phyloP scores from a whole-genome alignment of 1,140 invertebrate genomes.

The Tetranychus cinnabarinus region DNA sequence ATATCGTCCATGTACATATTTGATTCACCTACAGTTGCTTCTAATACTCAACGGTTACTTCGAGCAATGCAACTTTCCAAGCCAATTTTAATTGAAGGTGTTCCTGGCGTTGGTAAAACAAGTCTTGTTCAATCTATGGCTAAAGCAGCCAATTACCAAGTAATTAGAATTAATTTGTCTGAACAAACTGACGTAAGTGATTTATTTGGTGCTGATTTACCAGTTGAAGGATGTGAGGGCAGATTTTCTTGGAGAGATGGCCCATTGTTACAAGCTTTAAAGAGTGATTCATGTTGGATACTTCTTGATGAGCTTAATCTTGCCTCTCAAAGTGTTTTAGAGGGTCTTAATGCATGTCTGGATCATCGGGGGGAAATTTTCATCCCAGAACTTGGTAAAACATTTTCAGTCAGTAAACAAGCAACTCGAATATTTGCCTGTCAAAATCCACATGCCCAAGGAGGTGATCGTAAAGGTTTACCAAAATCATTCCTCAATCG shows the following conservation, averaged over 20 bases:
- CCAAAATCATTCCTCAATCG: constrained; percentile 93
- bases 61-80: constrained; percentile 63
- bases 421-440: constrained; percentile 78
- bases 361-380: constrained; percentile 91
- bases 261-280: constrained; percentile 71
- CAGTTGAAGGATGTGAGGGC: constrained; percentile 39
- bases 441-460: constrained; percentile 91
- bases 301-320: constrained; percentile 95
- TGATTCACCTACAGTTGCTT: constrained; percentile 51
- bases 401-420: constrained; percentile 40
- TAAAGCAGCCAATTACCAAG: constrained; percentile 44
- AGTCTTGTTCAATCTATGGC: constrained; percentile 79
- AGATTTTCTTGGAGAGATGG: constrained; percentile 87
- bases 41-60: constrained; percentile 58
- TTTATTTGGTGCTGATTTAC: constrained; percentile 91
- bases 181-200: constrained; percentile 97
- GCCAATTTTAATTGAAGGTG: constrained; percentile 84
- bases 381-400: constrained; percentile 74
- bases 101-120: constrained; percentile 94
- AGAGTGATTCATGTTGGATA: constrained; percentile 69
- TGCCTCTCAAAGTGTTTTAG: constrained; percentile 89
- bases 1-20: constrained; percentile 26
- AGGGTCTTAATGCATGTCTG: constrained; percentile 91
- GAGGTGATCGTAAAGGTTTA: constrained; percentile 76
- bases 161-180: constrained; percentile 86